These are phyloP conservation scores for Lanistes nyassanus DNA, from an alignment of 1,140 invertebrate species.

Conservation along the genomic window DNA sequence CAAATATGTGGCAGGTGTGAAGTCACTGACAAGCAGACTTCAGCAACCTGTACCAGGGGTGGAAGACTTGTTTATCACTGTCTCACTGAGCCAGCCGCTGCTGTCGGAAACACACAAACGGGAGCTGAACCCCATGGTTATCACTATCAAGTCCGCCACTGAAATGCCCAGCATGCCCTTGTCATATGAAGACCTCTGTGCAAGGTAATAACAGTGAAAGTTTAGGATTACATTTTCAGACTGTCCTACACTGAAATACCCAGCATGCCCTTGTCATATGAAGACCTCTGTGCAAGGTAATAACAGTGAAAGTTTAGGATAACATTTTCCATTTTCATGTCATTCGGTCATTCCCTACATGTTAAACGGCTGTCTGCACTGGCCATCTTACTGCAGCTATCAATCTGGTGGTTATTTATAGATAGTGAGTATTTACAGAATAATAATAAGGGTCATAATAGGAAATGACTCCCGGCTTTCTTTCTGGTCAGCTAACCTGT, in stretches of 20 bases:
- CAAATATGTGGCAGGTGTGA: conserved; percentile 48
- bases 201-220: conserved; percentile 31
- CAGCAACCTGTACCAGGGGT: conserved; percentile 51
- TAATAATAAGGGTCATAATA: too few relatives aligned
- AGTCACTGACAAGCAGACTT: conserved; percentile 55
- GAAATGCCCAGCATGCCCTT: conserved; percentile 60
- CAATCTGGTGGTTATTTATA: too few relatives aligned
- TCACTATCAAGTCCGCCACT: conserved; percentile 58
- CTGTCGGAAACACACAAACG: conserved; percentile 55
- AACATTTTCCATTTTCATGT: too few relatives aligned
- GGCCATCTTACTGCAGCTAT: too few relatives aligned
- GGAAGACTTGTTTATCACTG: conserved; percentile 60
- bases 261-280: conserved; percentile 51
- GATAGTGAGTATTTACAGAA: too few relatives aligned
- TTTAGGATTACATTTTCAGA: too few relatives aligned
- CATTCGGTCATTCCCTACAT: too few relatives aligned
- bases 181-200: conserved; percentile 49
- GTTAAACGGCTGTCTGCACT: too few relatives aligned
- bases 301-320: too few relatives aligned
- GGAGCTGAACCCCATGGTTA: conserved; percentile 63
- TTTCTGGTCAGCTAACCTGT: too few relatives aligned
- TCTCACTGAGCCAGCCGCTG: conserved; percentile 53
- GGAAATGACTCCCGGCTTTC: too few relatives aligned
- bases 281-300: conserved; percentile 52
- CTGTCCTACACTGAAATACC: conserved; percentile 60